Percentiles rank a stretch among this genome's conserved stretches.
These are phyloP conservation scores for Priocnemis perturbator DNA, from an alignment of 2,888 invertebrate species.

Conservation along the genomic window DNA sequence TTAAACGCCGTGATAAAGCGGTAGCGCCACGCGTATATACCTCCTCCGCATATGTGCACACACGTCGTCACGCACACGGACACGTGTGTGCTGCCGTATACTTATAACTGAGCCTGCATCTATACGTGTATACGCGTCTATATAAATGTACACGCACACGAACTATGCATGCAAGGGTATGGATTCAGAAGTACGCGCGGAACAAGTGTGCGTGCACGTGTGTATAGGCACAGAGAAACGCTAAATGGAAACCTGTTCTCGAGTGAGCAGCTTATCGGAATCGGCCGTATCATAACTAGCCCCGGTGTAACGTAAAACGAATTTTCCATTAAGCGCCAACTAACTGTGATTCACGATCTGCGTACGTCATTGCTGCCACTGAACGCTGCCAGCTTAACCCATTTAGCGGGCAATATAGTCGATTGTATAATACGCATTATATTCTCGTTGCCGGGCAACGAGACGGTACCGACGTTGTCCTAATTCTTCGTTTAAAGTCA, in stretches of 20 bases:
- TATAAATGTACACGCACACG: no score
- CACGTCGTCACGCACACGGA: conserved; percentile 2
- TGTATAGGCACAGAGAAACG: conserved; percentile 12
- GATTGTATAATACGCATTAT: conserved; percentile 7
- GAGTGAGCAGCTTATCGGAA: conserved; percentile 51
- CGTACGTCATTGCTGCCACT: conserved; percentile 16
- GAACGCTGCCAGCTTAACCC: conserved; percentile 32
- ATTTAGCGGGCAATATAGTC: conserved; percentile 27
- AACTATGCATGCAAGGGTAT: no score
- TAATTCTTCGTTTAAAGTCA: no score
- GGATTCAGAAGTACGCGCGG: no score
- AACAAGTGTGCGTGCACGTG: neutral
- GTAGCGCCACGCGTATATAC: conserved; percentile 33
- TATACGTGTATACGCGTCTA: neutral
- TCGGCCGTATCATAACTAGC: conserved; percentile 51
- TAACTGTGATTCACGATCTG: conserved; percentile 15
- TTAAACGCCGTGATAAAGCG: conserved; percentile 54
- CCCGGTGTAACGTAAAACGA: conserved; percentile 44
- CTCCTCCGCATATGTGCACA: neutral
- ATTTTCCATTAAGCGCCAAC: conserved; percentile 52
- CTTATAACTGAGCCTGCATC: neutral
- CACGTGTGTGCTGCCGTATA: neutral
- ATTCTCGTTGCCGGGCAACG: neutral
- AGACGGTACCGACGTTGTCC: conserved; percentile 9
- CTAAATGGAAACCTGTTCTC: conserved; percentile 51